Evolutionary conservation across 2,797 vertebrate genomes (phyloP), one percentile per base, ranked within the genome.

Genomic region (Xiphorhynchus erythropygius): DNA sequence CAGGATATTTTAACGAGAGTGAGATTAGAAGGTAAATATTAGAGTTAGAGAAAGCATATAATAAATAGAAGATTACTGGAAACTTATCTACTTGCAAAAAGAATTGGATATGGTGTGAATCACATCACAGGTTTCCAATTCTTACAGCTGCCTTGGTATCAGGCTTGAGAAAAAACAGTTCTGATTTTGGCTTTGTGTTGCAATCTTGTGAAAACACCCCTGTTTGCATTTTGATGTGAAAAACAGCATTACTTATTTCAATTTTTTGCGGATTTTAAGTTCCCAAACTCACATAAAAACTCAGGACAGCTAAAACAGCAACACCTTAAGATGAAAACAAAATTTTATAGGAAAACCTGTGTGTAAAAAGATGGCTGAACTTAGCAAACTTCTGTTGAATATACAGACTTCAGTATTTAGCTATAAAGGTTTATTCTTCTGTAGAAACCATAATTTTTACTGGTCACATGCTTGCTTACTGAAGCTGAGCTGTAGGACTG

Each of bases 201-300:
- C 62, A 89, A 80, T 24, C 33, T 47, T 42, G 33, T 68, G 53
- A 82, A 85, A 85, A 90, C 27, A 65, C n/a, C 10, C 24, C 15
- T 35, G 9, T 79, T 56, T 41, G 17, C 59, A 77, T 81, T 67
- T 82, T 73, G 59, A 87, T 84, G 28, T 53, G 64, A 91, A 89
- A 89, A 74, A 0, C 23, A 89, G 47, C 4, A 23, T 44, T 56
- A 13, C 0, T 1, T 18, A 56, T 27, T 73, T 55, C 8, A 53
- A n/a, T 33, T 67, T 93, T 67, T 42, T 0, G 0, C 65, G 11
- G 24, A 27, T 84, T 94, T 89, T 49, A 57, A 69, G 87, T 79
- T 57, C 32, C 44, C 21, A 90, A 49, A 79, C 67, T 92, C 59
- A 41, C 73, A 89, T 63, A 35, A 89, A 87, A 77, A 32, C 3